phyloP scores from a whole-genome alignment of 2,113 vertebrate genomes.

The Psittacus erithacus region DNA sequence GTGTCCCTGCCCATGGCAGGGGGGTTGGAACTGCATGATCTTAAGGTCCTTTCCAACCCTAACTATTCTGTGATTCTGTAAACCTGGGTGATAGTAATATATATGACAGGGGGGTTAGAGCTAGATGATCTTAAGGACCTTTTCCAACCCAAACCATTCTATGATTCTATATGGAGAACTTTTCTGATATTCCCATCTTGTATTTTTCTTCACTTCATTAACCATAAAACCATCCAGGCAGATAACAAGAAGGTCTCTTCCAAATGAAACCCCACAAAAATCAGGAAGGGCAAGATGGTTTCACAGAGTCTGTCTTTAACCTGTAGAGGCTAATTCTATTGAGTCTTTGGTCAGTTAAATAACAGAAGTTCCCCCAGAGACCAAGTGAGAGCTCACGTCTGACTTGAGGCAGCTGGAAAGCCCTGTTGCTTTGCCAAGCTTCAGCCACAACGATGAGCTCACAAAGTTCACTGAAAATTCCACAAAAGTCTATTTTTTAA shows the following conservation, averaged over 20 bases:
- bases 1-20: no score
- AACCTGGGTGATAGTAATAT: neutral
- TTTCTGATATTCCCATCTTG: neutral
- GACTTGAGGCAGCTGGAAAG: neutral
- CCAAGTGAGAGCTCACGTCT: neutral
- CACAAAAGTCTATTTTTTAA: neutral
- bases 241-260: neutral
- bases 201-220: neutral
- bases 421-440: neutral
- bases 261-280: neutral
- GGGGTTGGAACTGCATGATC: no score
- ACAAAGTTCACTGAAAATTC: neutral
- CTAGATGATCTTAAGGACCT: neutral
- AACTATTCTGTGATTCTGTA: no score
- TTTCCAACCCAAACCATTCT: neutral
- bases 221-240: neutral
- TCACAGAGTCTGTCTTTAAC: neutral
- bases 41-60: no score
- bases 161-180: neutral
- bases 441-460: neutral
- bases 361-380: neutral
- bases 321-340: neutral
- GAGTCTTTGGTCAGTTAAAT: neutral
- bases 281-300: neutral
- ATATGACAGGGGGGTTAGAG: neutral